A percentile compares a stretch with the other conserved stretches of the same genome.
These are phyloP conservation scores for Monodelphis domestica DNA, from an alignment of 2,797 vertebrate species.

Conservation along the genomic window DNA sequence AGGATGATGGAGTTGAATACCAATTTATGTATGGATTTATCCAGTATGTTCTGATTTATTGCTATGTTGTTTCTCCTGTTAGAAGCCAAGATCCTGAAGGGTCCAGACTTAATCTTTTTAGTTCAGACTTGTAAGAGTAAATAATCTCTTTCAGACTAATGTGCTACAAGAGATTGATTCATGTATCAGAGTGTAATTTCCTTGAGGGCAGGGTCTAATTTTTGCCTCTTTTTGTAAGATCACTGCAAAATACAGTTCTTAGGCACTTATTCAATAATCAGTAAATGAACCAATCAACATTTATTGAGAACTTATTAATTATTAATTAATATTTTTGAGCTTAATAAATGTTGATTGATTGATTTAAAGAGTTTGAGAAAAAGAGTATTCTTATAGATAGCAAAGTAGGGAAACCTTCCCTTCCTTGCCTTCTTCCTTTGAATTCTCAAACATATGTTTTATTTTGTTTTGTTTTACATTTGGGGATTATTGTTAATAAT, in stretches of 20 bases:
- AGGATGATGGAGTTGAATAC: conserved; percentile 23
- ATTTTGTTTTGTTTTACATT: conserved; percentile 62
- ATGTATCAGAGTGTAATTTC: background rate
- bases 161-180: background rate
- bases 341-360: background rate
- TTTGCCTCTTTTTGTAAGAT: background rate
- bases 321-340: background rate
- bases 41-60: background rate
- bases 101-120: background rate
- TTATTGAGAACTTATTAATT: background rate
- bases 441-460: conserved; percentile 60
- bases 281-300: background rate
- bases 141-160: background rate
- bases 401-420: conserved; percentile 56
- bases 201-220: background rate
- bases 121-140: background rate
- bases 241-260: background rate
- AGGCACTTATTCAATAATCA: background rate
- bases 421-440: conserved; percentile 23
- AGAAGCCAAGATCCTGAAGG: background rate
- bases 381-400: background rate
- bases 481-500: conserved; percentile 73
- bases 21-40: background rate
- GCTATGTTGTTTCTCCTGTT: background rate
- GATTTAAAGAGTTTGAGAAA: background rate